Evolutionary conservation across 1,140 invertebrate species (phyloP), one percentile per base, ranked within the genome.

Genomic region (Anagrus nilaparvatae): DNA sequence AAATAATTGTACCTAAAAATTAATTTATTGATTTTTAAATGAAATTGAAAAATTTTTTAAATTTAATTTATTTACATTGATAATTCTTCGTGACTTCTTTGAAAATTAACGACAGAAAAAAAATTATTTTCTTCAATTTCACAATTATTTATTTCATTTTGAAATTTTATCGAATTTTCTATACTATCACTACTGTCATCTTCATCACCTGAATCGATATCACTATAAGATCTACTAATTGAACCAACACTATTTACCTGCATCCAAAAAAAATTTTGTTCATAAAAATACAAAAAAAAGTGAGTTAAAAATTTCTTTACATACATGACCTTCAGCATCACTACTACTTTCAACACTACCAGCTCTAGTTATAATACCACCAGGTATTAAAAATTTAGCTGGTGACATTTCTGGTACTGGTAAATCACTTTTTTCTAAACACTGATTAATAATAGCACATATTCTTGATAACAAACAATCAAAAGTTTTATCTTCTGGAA

Each of bases 401-500:
- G 38, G 33, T 20, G 28, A 40, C 40, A 67, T 60, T 33, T 67
- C 59, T 13, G 70, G 60, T 16, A 81, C 72, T 10, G 79, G 78
- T 19, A 82, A 50, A 25, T 73, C 70, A 55, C 73, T 76, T 52
- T 76, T 78, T 38, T 75, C 75, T 30, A 78, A 59, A 53, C 78
- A 80, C 16, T 76, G 59, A 47, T 74, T 76, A 46, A 82, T 76
- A 27, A 82, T 74, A 12, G 71, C 72, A 43, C 74, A 79, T 3
- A 79, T 72, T 50, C 73, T 67, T 16, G 73, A 72, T 34, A 82
- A 50, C 0, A 79, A 53, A 16, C 69, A 67, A 55, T 82, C 78
- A 49, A 77, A 80, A 6, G 67, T 60, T 36, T 76, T 74, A 48
- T 81, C 76, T 50, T 79, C 74, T 3, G 80, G 79, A 53, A 78